phyloP scores from a whole-genome alignment of 1,140 invertebrate species.

The Dolichoris vasculosae region DNA sequence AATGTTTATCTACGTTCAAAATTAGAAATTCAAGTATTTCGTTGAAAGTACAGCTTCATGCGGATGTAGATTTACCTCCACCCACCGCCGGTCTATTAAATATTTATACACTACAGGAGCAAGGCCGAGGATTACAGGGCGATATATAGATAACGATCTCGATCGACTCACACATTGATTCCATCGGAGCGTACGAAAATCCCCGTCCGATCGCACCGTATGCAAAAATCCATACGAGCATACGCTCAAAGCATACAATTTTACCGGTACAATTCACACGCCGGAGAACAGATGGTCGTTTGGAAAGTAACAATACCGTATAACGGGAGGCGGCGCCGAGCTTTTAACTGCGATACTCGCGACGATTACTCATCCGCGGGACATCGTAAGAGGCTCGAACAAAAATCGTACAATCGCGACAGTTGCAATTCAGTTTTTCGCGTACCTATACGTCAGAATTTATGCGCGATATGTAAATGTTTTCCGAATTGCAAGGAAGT shows the following conservation, averaged over 20 bases:
- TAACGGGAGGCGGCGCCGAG: constrained; percentile 31
- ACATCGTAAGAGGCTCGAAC: neutral
- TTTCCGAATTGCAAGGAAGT: no score
- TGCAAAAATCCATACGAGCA: constrained; percentile 16
- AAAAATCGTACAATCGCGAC: neutral
- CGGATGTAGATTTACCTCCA: no score
- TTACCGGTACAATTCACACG: constrained; percentile 31
- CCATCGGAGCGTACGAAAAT: neutral
- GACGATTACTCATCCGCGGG: neutral
- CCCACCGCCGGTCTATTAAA: neutral
- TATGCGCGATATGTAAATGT: neutral
- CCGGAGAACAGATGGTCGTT: constrained; percentile 32
- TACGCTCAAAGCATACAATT: constrained; percentile 1
- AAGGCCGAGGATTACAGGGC: neutral
- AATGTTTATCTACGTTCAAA: no score
- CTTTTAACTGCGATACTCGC: constrained; percentile 9
- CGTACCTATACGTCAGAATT: no score
- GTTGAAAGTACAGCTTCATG: neutral
- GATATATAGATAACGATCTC: neutral
- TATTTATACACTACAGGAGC: neutral
- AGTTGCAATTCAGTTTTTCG: neutral
- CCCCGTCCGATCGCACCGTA: neutral
- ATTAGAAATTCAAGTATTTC: neutral
- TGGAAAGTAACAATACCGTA: neutral
- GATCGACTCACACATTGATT: neutral